Evolutionary conservation across 1,140 invertebrate species (phyloP), one percentile per base, ranked within the genome.

Genomic region (Penaeus indicus): DNA sequence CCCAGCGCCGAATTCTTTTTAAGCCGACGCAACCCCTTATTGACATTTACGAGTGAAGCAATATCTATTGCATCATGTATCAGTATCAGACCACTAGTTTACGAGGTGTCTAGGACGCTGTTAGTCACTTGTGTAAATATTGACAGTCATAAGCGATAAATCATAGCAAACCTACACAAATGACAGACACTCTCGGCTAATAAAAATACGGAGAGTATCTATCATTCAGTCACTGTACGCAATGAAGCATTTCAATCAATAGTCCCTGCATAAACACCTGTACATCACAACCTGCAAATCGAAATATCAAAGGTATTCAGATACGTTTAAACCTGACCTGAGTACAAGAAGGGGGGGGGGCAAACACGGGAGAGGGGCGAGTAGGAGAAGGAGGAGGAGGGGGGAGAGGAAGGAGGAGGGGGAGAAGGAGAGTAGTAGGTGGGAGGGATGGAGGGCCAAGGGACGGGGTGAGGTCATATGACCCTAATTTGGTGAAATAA

Each of bases 401-500:
- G 7, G 38, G 38, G 38, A 42, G 38, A 42, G 38, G 38, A 42
- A 42, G 61, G 81, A 25, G n/a, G 27, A 38, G 27, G 54, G 62
- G 81, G 60, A 25, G 47, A 47, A 80, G 38, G 38, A 63, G 81
- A 7, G 62, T 25, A 63, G 61, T n/a, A 13, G 81, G 61, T 64
- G 64, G 64, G 21, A 67, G 64, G 64, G 72, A 77, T 19, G 72
- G 72, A 77, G 72, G 72, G 72, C 25, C 25, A 38, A 38, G 38
- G 38, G 38, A 42, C 38, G 42, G 72, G 72, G 72, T 22, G 81
- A 61, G 25, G n/a, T 69, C 63, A 69, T 47, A 84, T 84, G 81
- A 63, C 81, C 81, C 81, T 67, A 83, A 83, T 83, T 83, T 64
- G 62, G 81, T 64, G 47, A 64, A 83, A 83, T 83, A 83, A 83